These are phyloP conservation scores for Hyperoplus immaculatus DNA, from an alignment of 2,797 vertebrate species.

Conservation along the genomic window DNA sequence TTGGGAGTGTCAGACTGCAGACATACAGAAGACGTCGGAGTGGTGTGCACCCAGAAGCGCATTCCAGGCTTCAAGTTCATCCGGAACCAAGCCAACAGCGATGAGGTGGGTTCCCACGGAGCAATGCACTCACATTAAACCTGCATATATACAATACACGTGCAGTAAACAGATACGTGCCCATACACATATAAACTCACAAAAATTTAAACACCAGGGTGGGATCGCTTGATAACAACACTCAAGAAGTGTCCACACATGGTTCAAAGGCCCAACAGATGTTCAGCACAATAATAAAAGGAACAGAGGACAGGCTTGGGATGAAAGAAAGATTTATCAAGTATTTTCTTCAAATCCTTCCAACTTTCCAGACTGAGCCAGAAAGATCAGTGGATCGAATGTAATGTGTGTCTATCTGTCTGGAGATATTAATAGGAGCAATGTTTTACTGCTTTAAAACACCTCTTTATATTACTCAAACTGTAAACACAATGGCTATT, in stretches of 20 bases:
- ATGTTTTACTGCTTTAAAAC: background rate
- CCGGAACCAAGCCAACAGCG: constrained; percentile 80
- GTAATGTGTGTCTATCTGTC: constrained; percentile 12
- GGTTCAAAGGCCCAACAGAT: constrained; percentile 55
- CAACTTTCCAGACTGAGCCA: constrained; percentile 23
- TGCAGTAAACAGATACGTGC: background rate
- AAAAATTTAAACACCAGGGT: constrained; percentile 18
- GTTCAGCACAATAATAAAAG: constrained; percentile 30
- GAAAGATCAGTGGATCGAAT: constrained; percentile 6
- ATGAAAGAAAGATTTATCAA: constrained; percentile 53
- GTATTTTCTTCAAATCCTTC: constrained; percentile 33
- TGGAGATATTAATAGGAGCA: background rate
- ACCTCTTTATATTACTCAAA: too few species aligned
- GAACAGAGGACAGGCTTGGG: constrained; percentile 11
- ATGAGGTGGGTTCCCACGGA: constrained; percentile 82
- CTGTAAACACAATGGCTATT: too few species aligned
- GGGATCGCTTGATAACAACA: constrained; percentile 11
- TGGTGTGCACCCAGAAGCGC: constrained; percentile 92
- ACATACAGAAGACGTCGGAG: constrained; percentile 94
- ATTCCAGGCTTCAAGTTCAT: constrained; percentile 94
- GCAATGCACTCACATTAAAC: constrained; percentile 4
- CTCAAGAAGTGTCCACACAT: constrained; percentile 10
- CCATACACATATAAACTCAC: background rate
- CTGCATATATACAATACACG: background rate
- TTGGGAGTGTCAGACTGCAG: constrained; percentile 95